Evolutionary conservation across 2,888 invertebrate species (phyloP).

Genomic region (Nephrocerus scutellatus): DNA sequence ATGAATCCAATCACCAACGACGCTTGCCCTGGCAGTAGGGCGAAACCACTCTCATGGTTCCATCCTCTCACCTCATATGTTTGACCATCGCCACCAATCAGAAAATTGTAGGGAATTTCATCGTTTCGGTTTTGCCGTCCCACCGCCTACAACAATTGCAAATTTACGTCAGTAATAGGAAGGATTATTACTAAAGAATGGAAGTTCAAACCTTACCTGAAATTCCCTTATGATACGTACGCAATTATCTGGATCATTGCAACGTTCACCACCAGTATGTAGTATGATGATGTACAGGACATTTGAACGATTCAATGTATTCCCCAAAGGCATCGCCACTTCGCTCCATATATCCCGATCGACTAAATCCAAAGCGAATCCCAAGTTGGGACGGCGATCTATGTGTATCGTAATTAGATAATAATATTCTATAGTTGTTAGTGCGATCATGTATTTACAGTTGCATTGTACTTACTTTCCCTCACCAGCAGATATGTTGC

Average conservation of each 20-base stretch:
- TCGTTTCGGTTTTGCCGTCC: slow-evolving; percentile 3
- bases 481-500: slow-evolving; percentile 37
- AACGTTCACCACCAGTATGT: slow-evolving; percentile 48
- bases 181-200: not conserved
- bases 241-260: slow-evolving; percentile 40
- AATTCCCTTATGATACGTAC: slow-evolving; percentile 40
- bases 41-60: slow-evolving; percentile 41
- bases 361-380: slow-evolving; percentile 34
- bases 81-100: slow-evolving; percentile 49
- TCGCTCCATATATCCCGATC: slow-evolving; percentile 37
- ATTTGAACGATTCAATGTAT: slow-evolving; percentile 26
- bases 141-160: slow-evolving; percentile 3
- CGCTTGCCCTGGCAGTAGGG: slow-evolving; percentile 25
- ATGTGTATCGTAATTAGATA: slow-evolving; percentile 15
- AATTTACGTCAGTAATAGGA: slow-evolving; percentile 3
- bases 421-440: slow-evolving; percentile 12
- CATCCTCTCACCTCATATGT: slow-evolving; percentile 51
- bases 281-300: slow-evolving; percentile 46
- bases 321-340: slow-evolving; percentile 18
- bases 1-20: slow-evolving; percentile 48
- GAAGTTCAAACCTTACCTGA: slow-evolving; percentile 39
- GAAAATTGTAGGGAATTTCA: slow-evolving; percentile 49
- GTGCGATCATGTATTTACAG: slow-evolving; percentile 5
- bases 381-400: slow-evolving; percentile 24
- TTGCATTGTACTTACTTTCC: slow-evolving; percentile 34